Conservation (phyloP, 2,888 invertebrate species). For the Platynereis dumerilii region DNA sequence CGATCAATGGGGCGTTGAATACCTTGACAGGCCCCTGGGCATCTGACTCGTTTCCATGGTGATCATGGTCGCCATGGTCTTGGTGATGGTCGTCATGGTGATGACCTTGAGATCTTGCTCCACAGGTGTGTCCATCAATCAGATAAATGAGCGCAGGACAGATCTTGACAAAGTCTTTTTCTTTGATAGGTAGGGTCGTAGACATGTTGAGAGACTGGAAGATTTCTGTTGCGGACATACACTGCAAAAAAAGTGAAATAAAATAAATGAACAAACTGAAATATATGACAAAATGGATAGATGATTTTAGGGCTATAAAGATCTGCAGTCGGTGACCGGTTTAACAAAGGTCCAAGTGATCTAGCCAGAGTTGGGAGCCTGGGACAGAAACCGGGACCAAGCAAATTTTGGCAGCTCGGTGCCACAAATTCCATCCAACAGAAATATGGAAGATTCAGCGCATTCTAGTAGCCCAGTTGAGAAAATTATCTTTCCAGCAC, state of each 20-base stretch:
- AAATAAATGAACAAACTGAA: no score
- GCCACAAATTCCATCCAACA: no score
- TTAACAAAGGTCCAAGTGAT: no score
- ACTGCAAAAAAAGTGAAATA: constrained; percentile 8
- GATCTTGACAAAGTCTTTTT: constrained; percentile 48
- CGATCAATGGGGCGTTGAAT: not conserved
- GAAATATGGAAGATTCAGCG: no score
- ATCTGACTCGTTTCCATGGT: not conserved
- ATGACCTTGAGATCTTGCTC: not conserved
- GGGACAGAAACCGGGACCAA: no score
- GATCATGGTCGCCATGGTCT: constrained; percentile 8
- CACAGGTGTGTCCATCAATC: constrained; percentile 45
- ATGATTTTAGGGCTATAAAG: no score
- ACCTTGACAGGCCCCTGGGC: not conserved
- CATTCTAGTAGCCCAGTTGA: no score
- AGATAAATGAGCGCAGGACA: constrained; percentile 60
- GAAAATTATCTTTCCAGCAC: no score
- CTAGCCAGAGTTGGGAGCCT: no score
- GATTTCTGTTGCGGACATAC: constrained; percentile 10
- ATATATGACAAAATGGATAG: no score
- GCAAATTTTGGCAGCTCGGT: no score
- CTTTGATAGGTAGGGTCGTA: constrained; percentile 19
- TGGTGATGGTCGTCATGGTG: constrained; percentile 13
- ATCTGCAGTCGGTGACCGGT: no score
- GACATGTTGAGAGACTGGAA: constrained; percentile 5